These are phyloP conservation scores for Nibea coibor DNA, from an alignment of 2,113 vertebrate genomes.

Conservation along the genomic window DNA sequence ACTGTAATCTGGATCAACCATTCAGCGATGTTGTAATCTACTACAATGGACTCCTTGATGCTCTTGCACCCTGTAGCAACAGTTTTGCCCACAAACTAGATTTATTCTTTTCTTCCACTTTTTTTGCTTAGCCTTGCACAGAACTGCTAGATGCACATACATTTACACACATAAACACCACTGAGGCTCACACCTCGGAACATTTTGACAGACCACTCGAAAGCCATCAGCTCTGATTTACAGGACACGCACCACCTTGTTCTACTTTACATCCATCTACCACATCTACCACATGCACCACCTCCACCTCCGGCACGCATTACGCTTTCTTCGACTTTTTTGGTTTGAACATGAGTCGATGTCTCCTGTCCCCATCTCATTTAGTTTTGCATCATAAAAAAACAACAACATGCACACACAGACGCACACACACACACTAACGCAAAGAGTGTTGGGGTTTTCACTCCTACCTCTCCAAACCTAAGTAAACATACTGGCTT, in stretches of 20 bases:
- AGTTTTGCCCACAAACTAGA: not conserved
- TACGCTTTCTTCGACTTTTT: slow-evolving; percentile 23
- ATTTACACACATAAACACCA: not conserved
- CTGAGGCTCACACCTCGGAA: not conserved
- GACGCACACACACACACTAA: no score
- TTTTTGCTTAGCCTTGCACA: not conserved
- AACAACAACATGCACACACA: not conserved
- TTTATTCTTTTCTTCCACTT: not conserved
- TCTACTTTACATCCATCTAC: slow-evolving; percentile 21
- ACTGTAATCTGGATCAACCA: not conserved
- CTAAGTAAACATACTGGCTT: slow-evolving; percentile 77
- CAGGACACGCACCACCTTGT: slow-evolving; percentile 17
- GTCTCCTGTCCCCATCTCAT: slow-evolving; percentile 34
- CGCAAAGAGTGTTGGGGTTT: slow-evolving; percentile 53
- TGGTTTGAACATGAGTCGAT: slow-evolving; percentile 18
- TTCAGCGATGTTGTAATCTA: not conserved
- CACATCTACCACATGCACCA: slow-evolving; percentile 28
- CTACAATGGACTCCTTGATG: not conserved
- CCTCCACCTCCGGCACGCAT: slow-evolving; percentile 26
- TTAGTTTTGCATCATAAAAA: slow-evolving; percentile 32
- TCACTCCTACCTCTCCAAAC: slow-evolving; percentile 65
- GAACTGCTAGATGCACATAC: not conserved
- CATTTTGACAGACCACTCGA: slow-evolving; percentile 41
- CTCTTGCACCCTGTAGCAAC: not conserved
- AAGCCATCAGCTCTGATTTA: slow-evolving; percentile 39